A percentile compares a stretch with the other conserved stretches of the same genome.
phyloP scores from a whole-genome alignment of 2,797 vertebrate species.

The Todus mexicanus region DNA sequence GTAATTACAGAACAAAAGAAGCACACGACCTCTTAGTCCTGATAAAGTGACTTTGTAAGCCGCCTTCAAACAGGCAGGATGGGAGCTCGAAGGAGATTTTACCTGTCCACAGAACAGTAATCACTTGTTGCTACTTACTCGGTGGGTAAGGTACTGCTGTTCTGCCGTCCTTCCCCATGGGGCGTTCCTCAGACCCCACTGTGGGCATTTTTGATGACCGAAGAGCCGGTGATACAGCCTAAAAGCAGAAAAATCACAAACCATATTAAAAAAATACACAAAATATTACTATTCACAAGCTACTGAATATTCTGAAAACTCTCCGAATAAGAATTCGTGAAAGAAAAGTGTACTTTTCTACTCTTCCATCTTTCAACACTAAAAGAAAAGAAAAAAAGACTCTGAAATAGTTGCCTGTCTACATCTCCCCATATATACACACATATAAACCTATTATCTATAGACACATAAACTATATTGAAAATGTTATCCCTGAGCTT shows the following conservation, averaged over 20 bases:
- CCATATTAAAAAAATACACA: not conserved
- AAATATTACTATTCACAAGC: not conserved
- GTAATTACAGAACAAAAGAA: not conserved
- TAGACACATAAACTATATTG: not conserved
- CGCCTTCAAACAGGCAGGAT: not conserved
- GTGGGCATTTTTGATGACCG: constrained; percentile 82
- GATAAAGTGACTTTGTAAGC: not conserved
- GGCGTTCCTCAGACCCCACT: constrained; percentile 86
- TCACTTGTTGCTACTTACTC: constrained; percentile 79
- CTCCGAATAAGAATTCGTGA: not conserved
- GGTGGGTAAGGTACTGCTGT: constrained; percentile 91
- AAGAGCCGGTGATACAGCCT: constrained; percentile 87
- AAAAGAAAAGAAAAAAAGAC: not conserved
- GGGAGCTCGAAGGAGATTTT: not conserved
- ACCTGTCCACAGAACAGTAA: not conserved
- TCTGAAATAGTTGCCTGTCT: not conserved
- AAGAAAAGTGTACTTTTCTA: not conserved
- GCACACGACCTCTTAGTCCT: not conserved
- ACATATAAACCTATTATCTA: not conserved
- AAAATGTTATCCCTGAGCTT: not conserved
- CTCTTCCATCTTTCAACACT: not conserved
- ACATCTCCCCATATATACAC: not conserved
- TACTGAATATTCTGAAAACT: not conserved
- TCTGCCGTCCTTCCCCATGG: constrained; percentile 87
- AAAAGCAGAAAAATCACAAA: not conserved